A percentile compares a stretch with the other conserved stretches of the same genome.
phyloP scores from a whole-genome alignment of 2,888 invertebrate species.

The Malthinus seriepunctatus region DNA sequence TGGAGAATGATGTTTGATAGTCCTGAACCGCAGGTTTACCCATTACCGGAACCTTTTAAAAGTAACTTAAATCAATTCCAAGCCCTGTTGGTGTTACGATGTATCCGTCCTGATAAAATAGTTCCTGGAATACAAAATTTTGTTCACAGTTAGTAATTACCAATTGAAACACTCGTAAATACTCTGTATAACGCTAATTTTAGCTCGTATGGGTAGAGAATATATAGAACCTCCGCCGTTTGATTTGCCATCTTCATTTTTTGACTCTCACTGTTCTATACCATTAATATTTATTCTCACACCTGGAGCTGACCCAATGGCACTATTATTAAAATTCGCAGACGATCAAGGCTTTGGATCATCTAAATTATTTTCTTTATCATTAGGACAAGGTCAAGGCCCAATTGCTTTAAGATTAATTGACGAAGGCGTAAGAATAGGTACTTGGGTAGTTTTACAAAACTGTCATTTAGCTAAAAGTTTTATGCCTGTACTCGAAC shows the following conservation, averaged over 20 bases:
- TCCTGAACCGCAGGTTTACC: conserved; percentile 70
- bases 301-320: conserved; percentile 84
- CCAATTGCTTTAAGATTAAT: conserved; percentile 74
- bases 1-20: conserved; percentile 82
- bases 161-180: conserved; percentile 64
- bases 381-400: conserved; percentile 81
- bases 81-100: conserved; percentile 76
- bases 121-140: conserved; percentile 75
- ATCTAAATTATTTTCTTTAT: conserved; percentile 70
- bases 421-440: conserved; percentile 67
- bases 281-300: conserved; percentile 82
- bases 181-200: no score
- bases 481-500: conserved; percentile 77
- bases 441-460: conserved; percentile 83
- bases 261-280: conserved; percentile 72
- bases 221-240: conserved; percentile 81
- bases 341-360: conserved; percentile 66
- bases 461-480: conserved; percentile 85
- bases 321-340: conserved; percentile 75
- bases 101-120: conserved; percentile 87
- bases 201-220: conserved; percentile 68
- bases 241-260: conserved; percentile 75
- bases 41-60: conserved; percentile 75
- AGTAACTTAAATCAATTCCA: conserved; percentile 68
- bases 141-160: conserved; percentile 62